These are phyloP conservation scores for Hesperia comma DNA, from an alignment of 2,888 invertebrate species.

Conservation along the genomic window DNA sequence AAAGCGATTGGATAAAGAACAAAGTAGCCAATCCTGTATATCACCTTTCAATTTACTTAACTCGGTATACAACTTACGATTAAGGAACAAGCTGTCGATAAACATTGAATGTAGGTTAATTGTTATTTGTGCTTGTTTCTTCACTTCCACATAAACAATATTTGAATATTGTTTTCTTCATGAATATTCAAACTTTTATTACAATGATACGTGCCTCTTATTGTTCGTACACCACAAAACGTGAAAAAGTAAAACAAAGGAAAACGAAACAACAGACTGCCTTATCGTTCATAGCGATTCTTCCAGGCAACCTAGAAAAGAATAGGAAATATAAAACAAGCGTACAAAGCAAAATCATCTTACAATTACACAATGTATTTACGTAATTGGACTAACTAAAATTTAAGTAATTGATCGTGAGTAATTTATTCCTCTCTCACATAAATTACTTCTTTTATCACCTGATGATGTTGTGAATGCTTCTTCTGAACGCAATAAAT, in stretches of 20 bases:
- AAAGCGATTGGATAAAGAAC: too few species aligned
- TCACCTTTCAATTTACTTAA: too few species aligned
- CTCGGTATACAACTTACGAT: too few species aligned
- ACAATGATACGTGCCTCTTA: conserved; percentile 1
- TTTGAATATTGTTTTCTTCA: background rate
- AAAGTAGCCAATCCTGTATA: too few species aligned
- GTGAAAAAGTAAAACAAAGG: conserved; percentile 6
- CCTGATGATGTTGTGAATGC: too few species aligned
- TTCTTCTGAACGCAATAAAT: too few species aligned
- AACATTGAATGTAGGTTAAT: background rate
- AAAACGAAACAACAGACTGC: conserved; percentile 9
- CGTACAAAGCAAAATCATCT: too few species aligned
- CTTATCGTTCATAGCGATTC: conserved; percentile 5
- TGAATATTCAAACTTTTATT: background rate
- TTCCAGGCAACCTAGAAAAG: conserved; percentile 9
- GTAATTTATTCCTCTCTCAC: too few species aligned
- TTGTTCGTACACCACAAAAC: conserved; percentile 4
- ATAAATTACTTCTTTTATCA: too few species aligned
- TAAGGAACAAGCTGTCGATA: too few species aligned
- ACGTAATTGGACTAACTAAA: background rate
- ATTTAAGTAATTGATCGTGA: too few species aligned
- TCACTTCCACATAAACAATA: background rate
- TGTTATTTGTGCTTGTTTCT: background rate
- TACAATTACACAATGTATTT: background rate
- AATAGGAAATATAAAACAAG: conserved; percentile 9